Evolutionary conservation across 37 sponge, comb jelly and placozoan genomes (phyloP), one percentile per base, ranked within the genome.

Genomic region (Ephydatia muelleri): DNA sequence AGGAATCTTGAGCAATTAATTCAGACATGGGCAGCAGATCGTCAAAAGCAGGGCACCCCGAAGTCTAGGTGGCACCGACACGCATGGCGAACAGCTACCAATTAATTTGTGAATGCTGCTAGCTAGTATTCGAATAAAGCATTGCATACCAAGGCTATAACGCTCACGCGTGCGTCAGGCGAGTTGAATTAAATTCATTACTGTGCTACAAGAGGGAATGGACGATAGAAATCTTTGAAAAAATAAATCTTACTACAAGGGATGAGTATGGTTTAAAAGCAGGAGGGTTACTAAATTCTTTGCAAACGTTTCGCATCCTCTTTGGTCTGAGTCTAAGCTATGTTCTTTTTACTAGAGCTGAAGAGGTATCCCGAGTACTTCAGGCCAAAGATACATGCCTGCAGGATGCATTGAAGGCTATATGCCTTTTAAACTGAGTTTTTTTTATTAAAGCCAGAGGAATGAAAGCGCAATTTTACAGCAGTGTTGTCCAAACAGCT

Each of bases 251-350:
- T 33, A 89, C 86, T 29, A 85, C 89, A 30, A 77, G 72, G 77
- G 86, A 82, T 85, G 89, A 88, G 38, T 92, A 87, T 84, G 92
- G 88, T 73, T 67, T 87, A 30, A 87, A 87, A 49, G 92, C 88
- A 26, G 85, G 65, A 69, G 92, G 88, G 25, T 5, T 91, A 48
- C 68, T 86, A 16, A 67, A 68, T 33, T 49, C 84, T 65, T 43
- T 91, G 71, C 84, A 83, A 37, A 91, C 77, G 65, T 91, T 87
- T 75, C 27, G 66, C 30, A 91, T 64, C 30, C 72, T 88, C 26
- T 90, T 90, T 90, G 91, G 91, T 3, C 67, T 90, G 32, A 77
- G 72, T 49, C 80, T 91, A 11, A 75, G 83, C 16, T 49, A 85
- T 39, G 43, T 85, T 27, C 72, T 85, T 27, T 90, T 85, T 85